Evolutionary conservation across 1,140 invertebrate species (phyloP).

Genomic region (Lepidurus couesii): DNA sequence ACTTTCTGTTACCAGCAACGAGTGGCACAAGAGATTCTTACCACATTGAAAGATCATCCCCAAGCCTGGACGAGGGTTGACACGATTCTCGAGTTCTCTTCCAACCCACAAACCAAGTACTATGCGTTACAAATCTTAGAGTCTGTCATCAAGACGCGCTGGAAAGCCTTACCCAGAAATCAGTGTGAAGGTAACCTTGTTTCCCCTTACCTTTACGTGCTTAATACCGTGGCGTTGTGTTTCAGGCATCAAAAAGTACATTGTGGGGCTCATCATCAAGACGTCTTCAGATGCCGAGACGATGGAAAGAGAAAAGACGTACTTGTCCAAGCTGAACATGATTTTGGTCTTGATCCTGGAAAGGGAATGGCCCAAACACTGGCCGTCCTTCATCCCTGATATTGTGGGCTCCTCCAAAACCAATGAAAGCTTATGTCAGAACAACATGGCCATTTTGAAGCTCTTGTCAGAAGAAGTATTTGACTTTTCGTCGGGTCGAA

Average conservation of each 20-base stretch:
- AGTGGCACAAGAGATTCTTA: slow-evolving; percentile 89
- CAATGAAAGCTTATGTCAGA: slow-evolving; percentile 97
- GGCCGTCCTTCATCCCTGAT: slow-evolving; percentile 97
- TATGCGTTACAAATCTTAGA: slow-evolving; percentile 99
- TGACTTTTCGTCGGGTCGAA: slow-evolving; percentile 94
- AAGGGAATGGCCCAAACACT: slow-evolving; percentile 99
- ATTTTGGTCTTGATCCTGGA: slow-evolving; percentile 98
- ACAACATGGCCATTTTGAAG: slow-evolving; percentile 98
- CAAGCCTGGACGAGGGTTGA: slow-evolving; percentile 99
- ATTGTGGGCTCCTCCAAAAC: slow-evolving; percentile 98
- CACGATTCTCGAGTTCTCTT: slow-evolving; percentile 91
- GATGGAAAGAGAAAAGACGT: slow-evolving; percentile 90
- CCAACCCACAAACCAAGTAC: slow-evolving; percentile 98
- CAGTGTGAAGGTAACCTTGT: slow-evolving; percentile 80
- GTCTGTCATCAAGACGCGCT: slow-evolving; percentile 97
- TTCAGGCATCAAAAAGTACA: slow-evolving; percentile 90
- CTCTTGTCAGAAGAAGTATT: slow-evolving; percentile 98
- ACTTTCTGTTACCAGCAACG: slow-evolving; percentile 59
- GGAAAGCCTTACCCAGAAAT: slow-evolving; percentile 96
- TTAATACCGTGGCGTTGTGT: slow-evolving; percentile 37
- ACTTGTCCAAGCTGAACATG: slow-evolving; percentile 98
- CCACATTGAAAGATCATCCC: slow-evolving; percentile 93
- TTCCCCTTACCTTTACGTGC: not conserved
- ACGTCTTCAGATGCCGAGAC: slow-evolving; percentile 86
- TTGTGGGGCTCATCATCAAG: slow-evolving; percentile 97